Base-by-base conservation (phyloP, 2,888 invertebrate species). In the Coleophora flavipennella region DNA sequence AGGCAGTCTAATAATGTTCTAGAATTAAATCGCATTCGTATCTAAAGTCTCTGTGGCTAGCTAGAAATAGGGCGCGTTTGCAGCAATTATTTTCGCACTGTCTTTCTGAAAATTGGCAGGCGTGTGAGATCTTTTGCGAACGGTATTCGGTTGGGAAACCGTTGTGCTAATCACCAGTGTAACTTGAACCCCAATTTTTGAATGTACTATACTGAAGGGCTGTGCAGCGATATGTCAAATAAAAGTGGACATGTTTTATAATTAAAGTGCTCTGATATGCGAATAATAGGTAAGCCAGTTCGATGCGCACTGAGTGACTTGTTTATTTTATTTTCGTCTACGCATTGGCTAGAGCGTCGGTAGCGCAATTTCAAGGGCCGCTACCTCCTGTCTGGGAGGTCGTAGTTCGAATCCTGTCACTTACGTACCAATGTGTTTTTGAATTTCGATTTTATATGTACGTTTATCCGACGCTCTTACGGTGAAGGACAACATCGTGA, bases 91-190 rank as follows among this genome's bases (percentile, higher is more conserved):
- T 84, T 83, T 80, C 79, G 83, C 68, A 73, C 77, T 76, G 83
- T 81, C 84, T 84, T 84, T 84, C 80, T 80, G 81, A 83, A 84
- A 83, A 83, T 84, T 84, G 84, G 84, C 83, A 84, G 76, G 74
- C 62, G 78, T 70, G 74, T 73, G 72, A 70, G 77, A 78, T 76
- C 77, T 79, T 77, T 77, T 75, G 70, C 73, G 68, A 66, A 65
- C 60, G 83, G 79, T 73, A 84, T 84, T 81, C 80, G 67, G 80
- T 83, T 83, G 83, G 65, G 83, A 84, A 84, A 84, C 78, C 64
- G 76, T 76, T 75, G 77, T 74, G 65, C 56, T 55, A 39, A 39
- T 57, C 62, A 50, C 80, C 80, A 73, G 49, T 45, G 32, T 52
- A 52, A 49, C 38, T 33, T 54, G 77, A 67, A 40, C 75, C 58